phyloP scores from a whole-genome alignment of 1,140 invertebrate genomes.

The Holcopasites calliopsidis region DNA sequence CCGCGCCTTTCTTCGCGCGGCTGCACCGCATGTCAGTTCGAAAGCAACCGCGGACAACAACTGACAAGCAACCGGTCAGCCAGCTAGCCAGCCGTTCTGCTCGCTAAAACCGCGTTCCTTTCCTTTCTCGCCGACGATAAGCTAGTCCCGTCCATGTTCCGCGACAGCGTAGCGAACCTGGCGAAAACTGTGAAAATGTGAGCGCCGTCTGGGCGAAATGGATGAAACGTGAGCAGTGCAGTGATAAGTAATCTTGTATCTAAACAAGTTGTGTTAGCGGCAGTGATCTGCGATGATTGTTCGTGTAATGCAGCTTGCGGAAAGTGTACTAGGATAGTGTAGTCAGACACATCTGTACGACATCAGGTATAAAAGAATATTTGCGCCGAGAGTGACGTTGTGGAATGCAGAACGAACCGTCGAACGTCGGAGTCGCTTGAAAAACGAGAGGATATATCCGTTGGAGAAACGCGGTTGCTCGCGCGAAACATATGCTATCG shows the following conservation, averaged over 20 bases:
- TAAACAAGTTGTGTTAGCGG: slow-evolving; percentile 24
- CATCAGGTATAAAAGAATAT: background rate
- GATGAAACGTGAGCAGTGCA: background rate
- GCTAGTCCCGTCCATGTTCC: background rate
- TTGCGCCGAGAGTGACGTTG: background rate
- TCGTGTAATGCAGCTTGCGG: background rate
- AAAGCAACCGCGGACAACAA: slow-evolving; percentile 68
- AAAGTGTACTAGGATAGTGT: background rate
- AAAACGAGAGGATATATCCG: slow-evolving; percentile 22
- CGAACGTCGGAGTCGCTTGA: too few relatives aligned
- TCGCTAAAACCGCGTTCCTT: slow-evolving; percentile 13
- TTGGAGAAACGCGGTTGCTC: slow-evolving; percentile 39
- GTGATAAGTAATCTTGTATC: background rate
- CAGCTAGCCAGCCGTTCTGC: slow-evolving; percentile 17
- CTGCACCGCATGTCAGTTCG: slow-evolving; percentile 72
- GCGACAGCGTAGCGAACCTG: background rate
- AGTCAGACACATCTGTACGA: background rate
- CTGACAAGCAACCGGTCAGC: slow-evolving; percentile 47
- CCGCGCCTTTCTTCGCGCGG: slow-evolving; percentile 76
- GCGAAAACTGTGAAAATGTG: background rate
- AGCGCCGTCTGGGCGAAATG: background rate
- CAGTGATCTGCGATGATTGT: background rate
- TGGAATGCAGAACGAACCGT: slow-evolving; percentile 21
- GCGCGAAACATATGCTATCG: slow-evolving; percentile 49
- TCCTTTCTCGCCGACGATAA: background rate